Conservation (phyloP, 2,888 invertebrate species). For the Megamerina dolium region DNA sequence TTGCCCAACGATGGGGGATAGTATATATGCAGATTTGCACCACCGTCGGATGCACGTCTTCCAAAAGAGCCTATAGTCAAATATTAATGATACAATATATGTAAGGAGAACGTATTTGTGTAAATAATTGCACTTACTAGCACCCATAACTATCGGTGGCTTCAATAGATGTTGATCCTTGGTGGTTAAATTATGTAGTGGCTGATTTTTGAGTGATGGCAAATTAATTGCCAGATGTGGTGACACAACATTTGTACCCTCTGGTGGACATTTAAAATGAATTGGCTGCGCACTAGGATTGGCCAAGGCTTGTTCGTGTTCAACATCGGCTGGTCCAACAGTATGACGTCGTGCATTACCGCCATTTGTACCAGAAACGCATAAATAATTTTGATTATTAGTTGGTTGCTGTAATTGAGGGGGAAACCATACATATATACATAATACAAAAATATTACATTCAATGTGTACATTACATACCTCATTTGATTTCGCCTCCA, state of each 20-base stretch:
- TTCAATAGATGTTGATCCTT: conserved; percentile 91
- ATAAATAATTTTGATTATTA: conserved; percentile 35
- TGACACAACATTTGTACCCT: conserved; percentile 28
- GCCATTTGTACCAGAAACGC: conserved; percentile 29
- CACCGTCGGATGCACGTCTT: conserved; percentile 90
- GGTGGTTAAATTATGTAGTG: conserved; percentile 77
- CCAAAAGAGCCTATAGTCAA: conserved; percentile 69
- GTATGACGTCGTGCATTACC: conserved; percentile 77
- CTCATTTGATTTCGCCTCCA: conserved; percentile 42
- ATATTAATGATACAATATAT: neutral
- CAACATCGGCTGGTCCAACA: conserved; percentile 86
- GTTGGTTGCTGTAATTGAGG: conserved; percentile 25
- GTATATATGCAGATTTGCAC: conserved; percentile 76
- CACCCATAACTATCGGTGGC: conserved; percentile 86
- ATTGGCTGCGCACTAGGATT: conserved; percentile 47
- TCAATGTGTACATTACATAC: conserved; percentile 21
- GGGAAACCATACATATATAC: too few species aligned
- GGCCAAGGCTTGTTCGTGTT: conserved; percentile 71
- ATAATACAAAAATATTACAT: neutral
- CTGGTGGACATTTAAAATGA: conserved; percentile 42
- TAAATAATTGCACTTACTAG: conserved; percentile 64
- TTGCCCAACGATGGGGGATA: conserved; percentile 52
- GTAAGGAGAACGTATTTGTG: too few species aligned
- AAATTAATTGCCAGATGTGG: conserved; percentile 78
- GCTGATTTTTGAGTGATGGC: conserved; percentile 76